Percentiles rank a stretch among this genome's conserved stretches.
Conservation (phyloP, 2,113 vertebrate species). For the Lipophrys pholis region DNA sequence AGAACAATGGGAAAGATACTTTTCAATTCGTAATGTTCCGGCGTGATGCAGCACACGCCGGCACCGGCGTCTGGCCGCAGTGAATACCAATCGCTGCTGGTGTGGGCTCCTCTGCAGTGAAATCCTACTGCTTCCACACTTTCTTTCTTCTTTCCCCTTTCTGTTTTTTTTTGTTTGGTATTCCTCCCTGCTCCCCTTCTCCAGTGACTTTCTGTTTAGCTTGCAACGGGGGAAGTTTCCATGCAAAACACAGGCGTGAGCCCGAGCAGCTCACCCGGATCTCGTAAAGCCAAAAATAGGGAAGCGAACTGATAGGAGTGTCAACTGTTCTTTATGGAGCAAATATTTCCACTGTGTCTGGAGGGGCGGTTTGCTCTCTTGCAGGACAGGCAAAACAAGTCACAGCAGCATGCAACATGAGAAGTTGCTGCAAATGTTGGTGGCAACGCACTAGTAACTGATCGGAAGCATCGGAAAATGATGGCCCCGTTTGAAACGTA, state of each 20-base stretch:
- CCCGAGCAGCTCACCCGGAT: slow-evolving; percentile 12
- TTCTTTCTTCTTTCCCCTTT: background rate
- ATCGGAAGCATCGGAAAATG: too few species aligned
- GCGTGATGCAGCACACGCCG: slow-evolving; percentile 37
- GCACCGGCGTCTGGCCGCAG: slow-evolving; percentile 25
- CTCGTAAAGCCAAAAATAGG: slow-evolving; percentile 24
- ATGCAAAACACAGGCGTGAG: slow-evolving; percentile 23
- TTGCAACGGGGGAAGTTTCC: slow-evolving; percentile 32
- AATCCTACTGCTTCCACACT: slow-evolving; percentile 17
- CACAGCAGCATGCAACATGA: background rate
- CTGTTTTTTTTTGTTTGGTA: slow-evolving; percentile 19
- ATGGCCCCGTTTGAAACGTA: too few species aligned
- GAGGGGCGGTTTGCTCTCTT: background rate
- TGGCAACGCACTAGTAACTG: too few species aligned
- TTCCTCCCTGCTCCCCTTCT: slow-evolving; percentile 11
- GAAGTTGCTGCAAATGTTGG: too few species aligned
- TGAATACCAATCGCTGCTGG: slow-evolving; percentile 64
- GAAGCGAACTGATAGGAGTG: slow-evolving; percentile 11
- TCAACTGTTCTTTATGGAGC: slow-evolving; percentile 10
- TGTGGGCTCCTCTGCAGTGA: slow-evolving; percentile 48
- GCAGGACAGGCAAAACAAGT: background rate
- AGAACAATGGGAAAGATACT: slow-evolving; percentile 71
- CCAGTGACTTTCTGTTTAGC: slow-evolving; percentile 39
- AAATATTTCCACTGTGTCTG: slow-evolving; percentile 8
- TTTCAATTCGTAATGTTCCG: slow-evolving; percentile 74